Base-by-base conservation (phyloP, 2,113 vertebrate species). In the Petrocephalus microphthalmus region DNA sequence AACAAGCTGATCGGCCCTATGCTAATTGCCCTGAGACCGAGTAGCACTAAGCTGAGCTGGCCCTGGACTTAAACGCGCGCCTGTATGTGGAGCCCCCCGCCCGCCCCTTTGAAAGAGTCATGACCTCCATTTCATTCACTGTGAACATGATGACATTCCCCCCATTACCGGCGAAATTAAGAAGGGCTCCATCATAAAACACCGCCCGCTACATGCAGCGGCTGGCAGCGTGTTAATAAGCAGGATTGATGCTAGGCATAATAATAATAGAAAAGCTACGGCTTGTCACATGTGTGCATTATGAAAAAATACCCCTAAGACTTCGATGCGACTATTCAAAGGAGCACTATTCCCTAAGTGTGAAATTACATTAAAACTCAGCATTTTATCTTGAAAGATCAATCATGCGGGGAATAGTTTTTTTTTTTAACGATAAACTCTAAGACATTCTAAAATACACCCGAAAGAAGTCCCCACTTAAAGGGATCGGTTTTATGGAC, bases 1-100 rank as follows among this genome's bases (percentile, higher is more conserved):
- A 64, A 67, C 57, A 2, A 85, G 22, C 84, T 47, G 33, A 60
- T 49, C 20, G 37, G 20, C 33, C 6, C 54, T 20, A 71, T 74
- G 81, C 29, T 87, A 25, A 51, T n/a, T 87, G 49, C 53, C 81
- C 86, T 89, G 86, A 51, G 87, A 87, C 86, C 60, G 49, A 89
- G 60, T 71, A 87, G 37, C 81, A 53, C 56, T 5, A 47, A 45
- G 54, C 85, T 81, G 19, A 67, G 81, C 74, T 84, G 56, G n/a
- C 81, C 85, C 33, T 19, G 52, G 22, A 87, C 45, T 85, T 87
- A 60, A 87, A 87, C 29, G 54, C 67, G 81, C 22, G 47, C 57
- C n/a, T 85, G 85, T 87, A 74, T 82, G 81, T 82, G 78, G 15
- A 78, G 37, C 22, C 25, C 25, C 47, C 49, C 49, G 19, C n/a